phyloP scores from a whole-genome alignment of 2,113 vertebrate genomes.

The Catagonus wagneri region DNA sequence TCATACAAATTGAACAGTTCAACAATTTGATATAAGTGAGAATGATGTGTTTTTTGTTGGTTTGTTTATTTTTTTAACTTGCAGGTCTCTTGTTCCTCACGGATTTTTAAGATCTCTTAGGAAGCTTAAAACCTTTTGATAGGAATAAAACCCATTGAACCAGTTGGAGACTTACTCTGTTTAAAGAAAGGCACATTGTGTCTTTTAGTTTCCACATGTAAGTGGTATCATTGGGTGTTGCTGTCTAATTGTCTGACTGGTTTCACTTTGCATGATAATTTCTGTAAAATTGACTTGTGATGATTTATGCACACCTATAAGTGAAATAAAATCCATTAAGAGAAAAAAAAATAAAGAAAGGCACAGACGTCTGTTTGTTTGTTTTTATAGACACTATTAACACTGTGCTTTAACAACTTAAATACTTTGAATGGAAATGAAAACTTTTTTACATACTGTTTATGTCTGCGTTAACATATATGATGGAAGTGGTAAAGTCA shows the following conservation, averaged over 20 bases:
- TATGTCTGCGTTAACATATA: neutral
- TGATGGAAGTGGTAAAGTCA: neutral
- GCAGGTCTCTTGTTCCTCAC: neutral
- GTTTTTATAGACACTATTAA: neutral
- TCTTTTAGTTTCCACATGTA: too few species aligned
- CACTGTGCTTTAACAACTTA: neutral
- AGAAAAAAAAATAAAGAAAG: too few species aligned
- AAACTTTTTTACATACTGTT: neutral
- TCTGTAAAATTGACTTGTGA: too few species aligned
- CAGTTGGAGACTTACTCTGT: neutral
- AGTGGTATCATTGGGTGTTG: too few species aligned
- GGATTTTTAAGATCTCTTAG: neutral
- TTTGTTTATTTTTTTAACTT: neutral
- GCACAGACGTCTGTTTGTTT: too few species aligned
- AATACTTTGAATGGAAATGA: neutral
- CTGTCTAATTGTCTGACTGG: too few species aligned
- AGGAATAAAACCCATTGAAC: neutral
- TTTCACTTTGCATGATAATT: too few species aligned
- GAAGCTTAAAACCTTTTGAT: neutral
- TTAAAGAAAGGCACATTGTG: neutral
- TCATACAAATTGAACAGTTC: neutral
- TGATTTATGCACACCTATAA: too few species aligned
- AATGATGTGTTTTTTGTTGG: neutral
- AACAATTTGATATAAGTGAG: neutral
- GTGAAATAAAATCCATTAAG: too few species aligned